These are phyloP conservation scores for Amblyjoppa proteus DNA, from an alignment of 2,888 invertebrate genomes.

Conservation along the genomic window DNA sequence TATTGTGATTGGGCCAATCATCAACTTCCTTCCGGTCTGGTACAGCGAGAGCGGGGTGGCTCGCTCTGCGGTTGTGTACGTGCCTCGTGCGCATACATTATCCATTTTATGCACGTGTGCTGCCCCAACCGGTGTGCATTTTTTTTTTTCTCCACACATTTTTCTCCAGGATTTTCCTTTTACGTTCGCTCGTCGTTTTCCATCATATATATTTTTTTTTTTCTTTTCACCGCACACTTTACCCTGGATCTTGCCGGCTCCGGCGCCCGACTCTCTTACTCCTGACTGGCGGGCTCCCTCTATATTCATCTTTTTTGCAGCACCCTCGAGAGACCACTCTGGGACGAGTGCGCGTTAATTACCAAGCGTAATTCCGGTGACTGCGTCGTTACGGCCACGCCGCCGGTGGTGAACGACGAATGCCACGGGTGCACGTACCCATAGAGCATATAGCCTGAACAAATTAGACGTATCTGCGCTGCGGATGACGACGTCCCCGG, in stretches of 20 bases:
- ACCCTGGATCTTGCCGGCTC: conserved; percentile 44
- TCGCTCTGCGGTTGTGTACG: conserved; percentile 23
- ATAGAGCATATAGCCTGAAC: conserved; percentile 19
- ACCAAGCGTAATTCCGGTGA: conserved; percentile 59
- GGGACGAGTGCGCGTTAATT: conserved; percentile 58
- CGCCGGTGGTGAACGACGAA: conserved; percentile 41
- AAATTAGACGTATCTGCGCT: conserved; percentile 19
- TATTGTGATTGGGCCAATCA: conserved; percentile 55
- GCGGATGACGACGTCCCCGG: conserved; percentile 3
- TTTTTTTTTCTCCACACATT: neutral
- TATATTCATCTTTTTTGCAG: conserved; percentile 48
- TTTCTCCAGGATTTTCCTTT: conserved; percentile 43
- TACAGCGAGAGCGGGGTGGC: conserved; percentile 18
- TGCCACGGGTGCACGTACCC: conserved; percentile 28
- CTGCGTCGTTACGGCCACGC: conserved; percentile 52
- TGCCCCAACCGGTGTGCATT: conserved; percentile 8
- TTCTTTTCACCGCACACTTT: conserved; percentile 19
- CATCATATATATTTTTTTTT: neutral
- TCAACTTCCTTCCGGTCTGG: conserved; percentile 42
- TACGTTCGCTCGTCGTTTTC: conserved; percentile 27
- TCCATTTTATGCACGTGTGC: conserved; percentile 16
- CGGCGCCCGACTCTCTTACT: conserved; percentile 29
- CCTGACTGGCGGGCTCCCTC: conserved; percentile 46
- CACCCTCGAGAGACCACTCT: conserved; percentile 35
- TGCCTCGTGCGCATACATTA: neutral